Evolutionary conservation across 2,888 invertebrate species (phyloP).

Genomic region (Ochropacha duplaris): DNA sequence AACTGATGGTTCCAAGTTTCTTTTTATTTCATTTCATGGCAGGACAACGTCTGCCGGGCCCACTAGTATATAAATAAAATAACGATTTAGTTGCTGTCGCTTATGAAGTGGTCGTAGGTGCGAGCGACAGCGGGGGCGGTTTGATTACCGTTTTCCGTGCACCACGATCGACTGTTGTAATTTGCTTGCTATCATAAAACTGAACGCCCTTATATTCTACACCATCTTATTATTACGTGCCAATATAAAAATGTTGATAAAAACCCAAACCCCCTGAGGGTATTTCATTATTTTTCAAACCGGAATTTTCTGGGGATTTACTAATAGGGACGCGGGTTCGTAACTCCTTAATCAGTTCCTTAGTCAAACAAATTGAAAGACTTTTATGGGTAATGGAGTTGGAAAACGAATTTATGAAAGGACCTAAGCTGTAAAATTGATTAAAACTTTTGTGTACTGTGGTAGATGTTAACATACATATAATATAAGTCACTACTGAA

Average conservation of each 20-base stretch:
- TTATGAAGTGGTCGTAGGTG: constrained; percentile 25
- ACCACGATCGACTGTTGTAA: constrained; percentile 59
- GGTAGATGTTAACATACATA: background rate
- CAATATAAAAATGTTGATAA: constrained; percentile 4
- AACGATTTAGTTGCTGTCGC: constrained; percentile 2
- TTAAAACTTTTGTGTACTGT: background rate
- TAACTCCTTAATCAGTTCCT: background rate
- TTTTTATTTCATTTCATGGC: too few relatives aligned
- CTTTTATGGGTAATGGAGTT: background rate
- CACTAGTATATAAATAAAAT: too few relatives aligned
- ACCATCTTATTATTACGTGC: constrained; percentile 26
- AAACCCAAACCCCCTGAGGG: background rate
- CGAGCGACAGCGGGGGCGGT: constrained; percentile 31
- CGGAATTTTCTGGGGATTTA: background rate
- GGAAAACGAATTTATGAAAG: background rate
- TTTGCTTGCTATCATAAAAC: constrained; percentile 63
- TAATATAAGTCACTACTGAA: too few relatives aligned
- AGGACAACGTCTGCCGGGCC: too few relatives aligned
- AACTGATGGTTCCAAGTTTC: too few relatives aligned
- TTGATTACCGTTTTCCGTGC: constrained; percentile 70
- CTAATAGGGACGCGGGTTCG: background rate
- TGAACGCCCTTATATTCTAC: constrained; percentile 48
- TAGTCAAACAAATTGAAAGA: background rate
- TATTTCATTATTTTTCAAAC: background rate
- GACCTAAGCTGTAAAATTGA: background rate